phyloP scores from a whole-genome alignment of 35 echinoderm and acorn worm species.

The Lytechinus pictus region DNA sequence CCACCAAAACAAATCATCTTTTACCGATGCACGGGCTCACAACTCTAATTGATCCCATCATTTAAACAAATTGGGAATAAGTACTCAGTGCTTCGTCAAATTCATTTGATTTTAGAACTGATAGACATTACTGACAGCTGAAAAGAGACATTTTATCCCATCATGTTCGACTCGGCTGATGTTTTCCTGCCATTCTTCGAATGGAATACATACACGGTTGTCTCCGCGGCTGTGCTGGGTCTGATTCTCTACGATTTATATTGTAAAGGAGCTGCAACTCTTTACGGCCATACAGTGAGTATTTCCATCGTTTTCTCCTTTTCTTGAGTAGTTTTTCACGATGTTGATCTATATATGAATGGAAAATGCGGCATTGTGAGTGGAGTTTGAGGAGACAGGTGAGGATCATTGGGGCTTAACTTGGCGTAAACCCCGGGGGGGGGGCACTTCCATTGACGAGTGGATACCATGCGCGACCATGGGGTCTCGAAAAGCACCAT shows the following conservation, averaged over 20 bases:
- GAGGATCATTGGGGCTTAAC: too few relatives aligned
- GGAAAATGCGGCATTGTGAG: too few relatives aligned
- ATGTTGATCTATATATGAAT: too few relatives aligned
- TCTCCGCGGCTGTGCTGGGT: not conserved
- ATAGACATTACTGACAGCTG: not conserved
- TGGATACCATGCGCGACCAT: too few relatives aligned
- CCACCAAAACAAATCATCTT: not conserved
- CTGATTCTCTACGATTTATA: slow-evolving; percentile 43
- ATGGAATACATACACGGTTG: slow-evolving; percentile 46
- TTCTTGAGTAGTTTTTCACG: too few relatives aligned
- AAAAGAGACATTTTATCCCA: not conserved
- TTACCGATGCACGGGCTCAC: not conserved
- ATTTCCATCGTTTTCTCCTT: not conserved
- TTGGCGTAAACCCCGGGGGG: too few relatives aligned
- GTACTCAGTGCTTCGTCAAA: not conserved
- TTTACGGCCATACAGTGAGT: slow-evolving; percentile 40
- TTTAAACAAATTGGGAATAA: not conserved
- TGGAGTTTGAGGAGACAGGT: too few relatives aligned
- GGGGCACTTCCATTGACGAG: too few relatives aligned
- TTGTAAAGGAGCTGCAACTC: slow-evolving; percentile 9
- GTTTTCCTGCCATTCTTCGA: slow-evolving; percentile 23
- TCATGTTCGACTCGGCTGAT: slow-evolving; percentile 43
- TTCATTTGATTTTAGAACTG: not conserved
- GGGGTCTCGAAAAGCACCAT: too few relatives aligned
- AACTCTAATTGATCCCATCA: not conserved